Base-by-base conservation (phyloP, 2,888 invertebrate species). In the Temnothorax rugatulus region DNA sequence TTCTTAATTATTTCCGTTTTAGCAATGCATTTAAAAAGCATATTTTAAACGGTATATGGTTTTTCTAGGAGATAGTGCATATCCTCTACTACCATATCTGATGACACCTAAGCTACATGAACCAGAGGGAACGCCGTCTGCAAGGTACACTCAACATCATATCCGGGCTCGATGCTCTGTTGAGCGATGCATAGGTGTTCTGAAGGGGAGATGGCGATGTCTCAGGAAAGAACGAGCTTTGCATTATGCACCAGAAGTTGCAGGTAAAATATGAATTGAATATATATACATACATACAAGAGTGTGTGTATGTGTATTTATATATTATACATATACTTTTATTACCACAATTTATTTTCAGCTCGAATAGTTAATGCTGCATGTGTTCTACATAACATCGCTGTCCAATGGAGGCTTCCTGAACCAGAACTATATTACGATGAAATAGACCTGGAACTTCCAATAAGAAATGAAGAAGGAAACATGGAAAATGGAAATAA, bases 381-480 rank as follows among this genome's bases (percentile, higher is more conserved):
- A 34, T 63, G 63, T 38, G 63, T 63, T 63, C 8, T 63, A 3
- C 63, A 63, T 34, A 63, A 63, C n/a, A 63, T 63, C 18, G 63
- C 38, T 38, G 8, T 63, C 18, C n/a, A 38, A 8, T 63, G 38
- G 38, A 18, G 63, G 13, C 63, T 63, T 63, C 38, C 63, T 38
- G n/a, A 8, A 38, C 63, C 63, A 18, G n/a, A 63, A n/a, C n/a
- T 63, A 4, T n/a, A 38, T 63, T 63, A 63, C 9, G 38, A 63
- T 38, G 38, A 38, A 63, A 63, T 63, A 38, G 38, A 63, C 5
- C 34, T 38, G 21, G 38, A 63, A 38, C 3, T 38, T 18, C 63
- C 18, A 63, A 38, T n/a, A 63, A 63, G n/a, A 63, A n/a, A 38
- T 38, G 34, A 18, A 63, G 18, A 29, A 34, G 15, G 4, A n/a